A percentile compares a stretch with the other conserved stretches of the same genome.
These are phyloP conservation scores for Eustalomyia histrio DNA, from an alignment of 2,888 invertebrate genomes.

Conservation along the genomic window DNA sequence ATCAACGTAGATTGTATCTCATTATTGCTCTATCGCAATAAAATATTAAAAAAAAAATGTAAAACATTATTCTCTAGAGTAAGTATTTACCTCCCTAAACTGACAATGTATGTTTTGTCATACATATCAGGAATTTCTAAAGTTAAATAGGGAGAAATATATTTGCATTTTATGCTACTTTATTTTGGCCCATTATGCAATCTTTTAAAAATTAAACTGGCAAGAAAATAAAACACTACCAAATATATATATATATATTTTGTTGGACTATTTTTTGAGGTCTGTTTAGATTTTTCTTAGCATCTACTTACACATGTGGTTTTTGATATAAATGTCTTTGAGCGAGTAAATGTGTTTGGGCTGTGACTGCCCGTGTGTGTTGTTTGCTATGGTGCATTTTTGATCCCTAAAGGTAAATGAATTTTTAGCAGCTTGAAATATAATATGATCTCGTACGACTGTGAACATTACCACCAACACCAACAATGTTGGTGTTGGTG, in stretches of 20 bases:
- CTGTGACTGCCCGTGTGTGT: constrained; percentile 6
- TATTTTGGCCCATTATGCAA: background rate
- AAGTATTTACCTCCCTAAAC: too few relatives aligned
- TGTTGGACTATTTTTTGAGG: background rate
- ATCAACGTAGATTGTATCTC: too few relatives aligned
- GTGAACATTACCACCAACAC: background rate
- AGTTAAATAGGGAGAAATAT: too few relatives aligned
- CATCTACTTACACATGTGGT: background rate
- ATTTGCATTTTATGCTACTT: too few relatives aligned
- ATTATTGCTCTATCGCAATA: too few relatives aligned
- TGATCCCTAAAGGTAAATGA: constrained; percentile 52
- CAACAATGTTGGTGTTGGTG: background rate
- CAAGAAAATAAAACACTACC: background rate
- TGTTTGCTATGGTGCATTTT: constrained; percentile 23
- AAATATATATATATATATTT: too few relatives aligned
- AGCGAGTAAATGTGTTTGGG: background rate
- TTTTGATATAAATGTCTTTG: background rate
- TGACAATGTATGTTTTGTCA: too few relatives aligned
- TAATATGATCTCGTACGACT: constrained; percentile 20
- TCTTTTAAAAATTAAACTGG: background rate
- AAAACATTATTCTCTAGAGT: too few relatives aligned
- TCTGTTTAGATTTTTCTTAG: background rate
- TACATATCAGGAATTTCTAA: too few relatives aligned
- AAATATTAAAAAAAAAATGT: too few relatives aligned
- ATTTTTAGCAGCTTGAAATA: constrained; percentile 48